Conservation (phyloP, 2,888 invertebrate species). For the Eremobia ochroleuca region DNA sequence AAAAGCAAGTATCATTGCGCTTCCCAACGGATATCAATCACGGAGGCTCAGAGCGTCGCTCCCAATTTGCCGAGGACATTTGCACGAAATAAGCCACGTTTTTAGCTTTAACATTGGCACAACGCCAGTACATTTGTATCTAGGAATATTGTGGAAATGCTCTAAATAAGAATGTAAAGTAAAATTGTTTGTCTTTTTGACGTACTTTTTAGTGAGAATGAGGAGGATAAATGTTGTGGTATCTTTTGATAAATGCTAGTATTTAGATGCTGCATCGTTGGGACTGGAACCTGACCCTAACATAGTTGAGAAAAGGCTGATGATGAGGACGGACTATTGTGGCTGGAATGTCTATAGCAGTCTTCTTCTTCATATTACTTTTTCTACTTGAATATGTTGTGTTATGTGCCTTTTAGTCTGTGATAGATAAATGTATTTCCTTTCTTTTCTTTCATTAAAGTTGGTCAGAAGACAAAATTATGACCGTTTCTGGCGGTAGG, state of each 20-base stretch:
- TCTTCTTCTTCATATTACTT: neutral
- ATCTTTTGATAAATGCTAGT: neutral
- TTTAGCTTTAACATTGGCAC: constrained; percentile 60
- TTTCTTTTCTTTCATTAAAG: too few relatives aligned
- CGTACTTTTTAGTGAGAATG: constrained; percentile 11
- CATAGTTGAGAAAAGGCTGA: neutral
- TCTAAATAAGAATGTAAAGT: constrained; percentile 57
- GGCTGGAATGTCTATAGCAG: neutral
- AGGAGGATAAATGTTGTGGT: neutral
- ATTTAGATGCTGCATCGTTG: neutral
- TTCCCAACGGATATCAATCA: constrained; percentile 65
- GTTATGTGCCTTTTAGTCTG: too few relatives aligned
- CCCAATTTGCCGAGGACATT: constrained; percentile 70
- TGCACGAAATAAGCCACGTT: constrained; percentile 66
- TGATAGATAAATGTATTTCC: too few relatives aligned
- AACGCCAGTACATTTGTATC: constrained; percentile 63
- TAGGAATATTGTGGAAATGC: constrained; percentile 57
- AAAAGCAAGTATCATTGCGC: constrained; percentile 51
- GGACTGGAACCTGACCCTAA: neutral
- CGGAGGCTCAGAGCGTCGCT: constrained; percentile 62
- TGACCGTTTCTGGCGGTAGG: neutral
- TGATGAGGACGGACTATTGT: neutral
- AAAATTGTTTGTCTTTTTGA: constrained; percentile 53
- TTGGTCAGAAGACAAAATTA: neutral
- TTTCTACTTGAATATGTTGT: too few relatives aligned